Evolutionary conservation across 1,140 invertebrate species (phyloP).

Genomic region (Lordiphosa stackelbergi): DNA sequence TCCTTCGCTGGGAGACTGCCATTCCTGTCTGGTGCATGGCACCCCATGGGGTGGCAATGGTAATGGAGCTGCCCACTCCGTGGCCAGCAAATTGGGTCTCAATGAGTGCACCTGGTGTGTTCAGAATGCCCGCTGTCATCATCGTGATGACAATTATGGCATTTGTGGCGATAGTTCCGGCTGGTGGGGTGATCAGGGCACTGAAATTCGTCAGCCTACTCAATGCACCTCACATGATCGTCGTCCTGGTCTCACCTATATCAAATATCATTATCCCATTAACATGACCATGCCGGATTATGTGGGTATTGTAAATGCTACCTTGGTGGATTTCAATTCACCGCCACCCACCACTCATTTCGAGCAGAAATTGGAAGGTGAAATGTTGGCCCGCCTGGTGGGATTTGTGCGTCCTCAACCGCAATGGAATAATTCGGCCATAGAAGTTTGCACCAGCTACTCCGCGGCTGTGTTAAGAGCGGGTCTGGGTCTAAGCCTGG

Average conservation of each 20-base stretch:
- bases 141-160: constrained; percentile 90
- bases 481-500: constrained; percentile 65
- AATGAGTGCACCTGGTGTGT: constrained; percentile 95
- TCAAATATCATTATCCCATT: constrained; percentile 90
- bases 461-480: constrained; percentile 81
- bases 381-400: constrained; percentile 85
- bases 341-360: constrained; percentile 81
- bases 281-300: constrained; percentile 92
- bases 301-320: constrained; percentile 89
- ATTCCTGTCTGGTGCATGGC: constrained; percentile 90
- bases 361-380: constrained; percentile 82
- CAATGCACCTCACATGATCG: constrained; percentile 88
- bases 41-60: constrained; percentile 54
- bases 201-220: constrained; percentile 86
- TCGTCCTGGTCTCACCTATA: constrained; percentile 91
- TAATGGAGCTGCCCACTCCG: constrained; percentile 79
- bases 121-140: constrained; percentile 92
- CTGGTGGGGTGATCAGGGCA: constrained; percentile 92
- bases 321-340: constrained; percentile 86
- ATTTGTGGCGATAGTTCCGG: constrained; percentile 89
- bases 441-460: constrained; percentile 86
- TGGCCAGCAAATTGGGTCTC: constrained; percentile 85
- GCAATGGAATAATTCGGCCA: constrained; percentile 83
- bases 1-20: constrained; percentile 90
- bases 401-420: constrained; percentile 89